Base-by-base conservation (phyloP, 2,797 vertebrate genomes). In the Gymnodraco acuticeps region DNA sequence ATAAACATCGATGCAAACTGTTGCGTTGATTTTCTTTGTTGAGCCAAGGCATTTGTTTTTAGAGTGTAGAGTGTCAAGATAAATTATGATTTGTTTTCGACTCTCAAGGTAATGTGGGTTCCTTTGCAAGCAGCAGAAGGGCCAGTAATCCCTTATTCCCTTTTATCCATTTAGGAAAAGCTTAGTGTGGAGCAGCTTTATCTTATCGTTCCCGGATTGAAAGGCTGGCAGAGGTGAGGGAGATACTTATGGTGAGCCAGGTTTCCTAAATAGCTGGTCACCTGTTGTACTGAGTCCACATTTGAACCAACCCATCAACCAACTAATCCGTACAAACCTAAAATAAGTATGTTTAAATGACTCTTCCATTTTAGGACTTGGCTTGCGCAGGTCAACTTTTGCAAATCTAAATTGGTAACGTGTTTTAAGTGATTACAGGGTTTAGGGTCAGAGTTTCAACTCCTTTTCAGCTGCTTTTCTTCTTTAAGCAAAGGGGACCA, bases 181-280 rank as follows among this genome's bases (percentile, higher is more conserved):
- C 87, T 88, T 87, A 89, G 68, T 73, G 87, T 64, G 84, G 85
- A 89, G 84, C 82, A 62, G 90, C 89, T 92, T 92, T 79, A 75
- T 74, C 72, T 87, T 51, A 75, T 58, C n/a, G 5, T 7, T 23
- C 69, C 67, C 1, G 2, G 83, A 90, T 83, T 86, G 75, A 83
- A 33, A 85, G 73, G 77, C 33, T 74, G 63, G 17, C 56, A 56
- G 50, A 79, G 88, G 82, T 84, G 66, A 90, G 33, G 64, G n/a
- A 65, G 67, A 27, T 15, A 10, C 59, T 77, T 77, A 75, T 52
- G 70, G 52, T 50, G 59, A 31, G 53, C 53, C 55, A 54, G 17
- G 12, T 10, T 72, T 61, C 70, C 51, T 19, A 73, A 83, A 76
- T 50, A 82, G 48, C 77, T 73, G 20, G 55, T 75, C 74, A 70